Percentiles rank a stretch among this genome's conserved stretches.
These are phyloP conservation scores for Acrobasis suavella DNA, from an alignment of 2,888 invertebrate species.

Conservation along the genomic window DNA sequence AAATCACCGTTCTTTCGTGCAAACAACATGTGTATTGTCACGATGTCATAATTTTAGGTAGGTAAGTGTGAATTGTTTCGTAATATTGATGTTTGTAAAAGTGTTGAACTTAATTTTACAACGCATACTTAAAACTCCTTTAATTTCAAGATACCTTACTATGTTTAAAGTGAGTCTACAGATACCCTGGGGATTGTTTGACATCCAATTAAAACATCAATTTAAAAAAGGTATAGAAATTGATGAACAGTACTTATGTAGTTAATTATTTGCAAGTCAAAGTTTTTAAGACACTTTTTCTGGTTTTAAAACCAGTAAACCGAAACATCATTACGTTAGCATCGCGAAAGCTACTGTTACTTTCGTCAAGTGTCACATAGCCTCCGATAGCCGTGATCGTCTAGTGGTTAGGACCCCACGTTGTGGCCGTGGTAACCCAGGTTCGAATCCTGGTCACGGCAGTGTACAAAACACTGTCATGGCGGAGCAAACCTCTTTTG, in stretches of 20 bases:
- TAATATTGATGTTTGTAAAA: no score
- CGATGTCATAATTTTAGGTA: no score
- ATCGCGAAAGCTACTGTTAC: constrained; percentile 8
- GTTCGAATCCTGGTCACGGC: constrained; percentile 88
- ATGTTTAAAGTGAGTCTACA: no score
- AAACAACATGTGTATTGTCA: no score
- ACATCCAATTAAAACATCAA: no score
- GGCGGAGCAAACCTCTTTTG: constrained; percentile 27
- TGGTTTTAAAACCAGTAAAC: background rate
- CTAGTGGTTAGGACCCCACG: constrained; percentile 88
- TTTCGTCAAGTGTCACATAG: constrained; percentile 26
- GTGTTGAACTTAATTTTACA: no score
- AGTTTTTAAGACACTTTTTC: background rate
- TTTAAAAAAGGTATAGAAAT: background rate
- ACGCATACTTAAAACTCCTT: no score
- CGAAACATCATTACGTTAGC: constrained; percentile 8
- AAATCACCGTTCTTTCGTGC: no score
- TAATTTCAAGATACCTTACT: no score
- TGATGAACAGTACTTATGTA: background rate
- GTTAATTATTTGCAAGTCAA: no score
- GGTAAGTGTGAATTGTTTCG: no score
- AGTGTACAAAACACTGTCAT: constrained; percentile 50
- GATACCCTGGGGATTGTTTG: no score
- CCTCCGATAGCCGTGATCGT: constrained; percentile 85
- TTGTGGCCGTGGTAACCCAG: constrained; percentile 87